Evolutionary conservation across 2,113 vertebrate genomes (phyloP).

Genomic region (Odontophorus gujanensis): DNA sequence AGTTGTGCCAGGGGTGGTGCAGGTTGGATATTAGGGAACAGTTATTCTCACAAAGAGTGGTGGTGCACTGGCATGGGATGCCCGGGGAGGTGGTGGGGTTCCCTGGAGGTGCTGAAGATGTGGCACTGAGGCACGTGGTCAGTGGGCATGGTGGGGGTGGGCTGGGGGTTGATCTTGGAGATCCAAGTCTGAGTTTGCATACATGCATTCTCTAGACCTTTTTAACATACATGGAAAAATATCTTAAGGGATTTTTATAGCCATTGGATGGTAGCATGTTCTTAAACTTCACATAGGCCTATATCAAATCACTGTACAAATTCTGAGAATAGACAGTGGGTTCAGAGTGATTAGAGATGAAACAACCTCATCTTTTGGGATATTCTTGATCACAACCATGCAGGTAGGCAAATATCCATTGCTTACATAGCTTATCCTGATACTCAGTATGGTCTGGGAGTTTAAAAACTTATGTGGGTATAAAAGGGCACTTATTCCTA

Average conservation of each 20-base stretch:
- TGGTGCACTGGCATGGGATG: too few species aligned
- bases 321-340: neutral
- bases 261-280: rapidly evolving
- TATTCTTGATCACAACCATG: neutral
- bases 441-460: neutral
- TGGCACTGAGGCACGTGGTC: too few species aligned
- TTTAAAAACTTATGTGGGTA: neutral
- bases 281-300: neutral
- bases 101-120: too few species aligned
- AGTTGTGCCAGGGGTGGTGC: too few species aligned
- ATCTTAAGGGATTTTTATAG: neutral
- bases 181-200: neutral
- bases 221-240: neutral
- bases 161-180: too few species aligned
- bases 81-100: too few species aligned
- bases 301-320: neutral
- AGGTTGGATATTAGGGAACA: too few species aligned
- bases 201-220: neutral
- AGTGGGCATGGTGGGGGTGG: too few species aligned
- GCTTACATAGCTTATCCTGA: neutral
- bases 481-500: neutral
- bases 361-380: neutral
- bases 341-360: neutral
- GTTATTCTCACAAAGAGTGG: too few species aligned
- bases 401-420: neutral